These are phyloP conservation scores for Rhopalosiphum maidis DNA, from an alignment of 1,140 invertebrate genomes.

Conservation along the genomic window DNA sequence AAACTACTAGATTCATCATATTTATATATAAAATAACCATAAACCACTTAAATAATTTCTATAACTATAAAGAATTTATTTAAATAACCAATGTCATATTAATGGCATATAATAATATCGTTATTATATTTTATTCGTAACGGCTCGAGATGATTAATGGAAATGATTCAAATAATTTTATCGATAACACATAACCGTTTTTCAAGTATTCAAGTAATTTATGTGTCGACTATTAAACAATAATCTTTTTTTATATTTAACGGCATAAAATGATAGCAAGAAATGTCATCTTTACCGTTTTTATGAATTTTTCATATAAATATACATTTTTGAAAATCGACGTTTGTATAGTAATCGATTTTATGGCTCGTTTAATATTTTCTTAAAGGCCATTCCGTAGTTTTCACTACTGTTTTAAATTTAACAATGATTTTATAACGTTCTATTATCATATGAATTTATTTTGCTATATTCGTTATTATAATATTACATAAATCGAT, in stretches of 20 bases:
- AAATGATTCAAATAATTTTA: background rate
- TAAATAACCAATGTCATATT: background rate
- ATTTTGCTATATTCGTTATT: background rate
- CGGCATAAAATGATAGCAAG: background rate
- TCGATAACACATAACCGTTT: background rate
- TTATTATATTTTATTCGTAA: constrained; percentile 10
- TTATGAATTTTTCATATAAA: background rate
- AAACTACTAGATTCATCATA: background rate
- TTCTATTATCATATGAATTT: background rate
- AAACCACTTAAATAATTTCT: background rate
- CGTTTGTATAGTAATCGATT: constrained; percentile 15
- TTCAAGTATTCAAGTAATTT: background rate
- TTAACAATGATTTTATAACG: background rate
- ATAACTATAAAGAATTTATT: background rate
- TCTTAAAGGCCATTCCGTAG: background rate
- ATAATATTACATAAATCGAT: background rate
- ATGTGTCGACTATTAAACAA: background rate
- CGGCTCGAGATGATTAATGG: background rate
- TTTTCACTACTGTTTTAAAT: background rate
- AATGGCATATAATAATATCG: background rate
- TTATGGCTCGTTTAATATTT: background rate
- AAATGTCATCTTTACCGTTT: background rate
- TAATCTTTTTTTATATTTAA: background rate
- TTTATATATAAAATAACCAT: background rate
- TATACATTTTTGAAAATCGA: background rate